These are phyloP conservation scores for Rhodophaea formosa DNA, from an alignment of 2,888 invertebrate species.

Conservation along the genomic window DNA sequence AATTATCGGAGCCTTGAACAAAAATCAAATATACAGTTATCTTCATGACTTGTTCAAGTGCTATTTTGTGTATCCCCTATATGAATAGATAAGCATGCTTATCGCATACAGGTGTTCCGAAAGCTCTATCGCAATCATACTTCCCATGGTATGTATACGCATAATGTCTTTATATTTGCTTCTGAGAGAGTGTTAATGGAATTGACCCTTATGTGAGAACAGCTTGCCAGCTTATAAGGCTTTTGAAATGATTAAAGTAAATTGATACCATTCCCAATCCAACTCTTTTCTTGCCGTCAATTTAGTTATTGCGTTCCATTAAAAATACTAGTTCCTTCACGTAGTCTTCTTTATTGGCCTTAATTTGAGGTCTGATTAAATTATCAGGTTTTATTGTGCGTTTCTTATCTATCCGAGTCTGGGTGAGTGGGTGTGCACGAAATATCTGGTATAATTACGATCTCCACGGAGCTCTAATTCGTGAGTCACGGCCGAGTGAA, in stretches of 20 bases:
- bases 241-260: background rate
- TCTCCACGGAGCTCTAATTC: conserved; percentile 75
- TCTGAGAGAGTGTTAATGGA: background rate
- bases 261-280: background rate
- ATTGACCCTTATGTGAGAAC: background rate
- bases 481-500: conserved; percentile 77
- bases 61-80: background rate
- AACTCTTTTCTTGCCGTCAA: background rate
- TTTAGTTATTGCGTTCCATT: background rate
- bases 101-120: conserved; percentile 5
- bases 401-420: conserved; percentile 48
- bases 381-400: conserved; percentile 55
- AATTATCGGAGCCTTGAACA: background rate
- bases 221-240: background rate
- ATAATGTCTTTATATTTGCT: background rate
- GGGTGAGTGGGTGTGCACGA: conserved; percentile 66
- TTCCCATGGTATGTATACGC: conserved; percentile 2
- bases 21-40: background rate
- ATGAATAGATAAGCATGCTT: conserved; percentile 15
- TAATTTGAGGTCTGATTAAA: conserved; percentile 63
- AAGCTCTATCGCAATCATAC: conserved; percentile 7
- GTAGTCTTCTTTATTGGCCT: conserved; percentile 43
- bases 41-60: background rate
- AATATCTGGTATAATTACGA: conserved; percentile 72
- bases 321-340: conserved; percentile 4